Evolutionary conservation across 2,113 vertebrate genomes (phyloP).

Genomic region (Eudorcas thomsonii): DNA sequence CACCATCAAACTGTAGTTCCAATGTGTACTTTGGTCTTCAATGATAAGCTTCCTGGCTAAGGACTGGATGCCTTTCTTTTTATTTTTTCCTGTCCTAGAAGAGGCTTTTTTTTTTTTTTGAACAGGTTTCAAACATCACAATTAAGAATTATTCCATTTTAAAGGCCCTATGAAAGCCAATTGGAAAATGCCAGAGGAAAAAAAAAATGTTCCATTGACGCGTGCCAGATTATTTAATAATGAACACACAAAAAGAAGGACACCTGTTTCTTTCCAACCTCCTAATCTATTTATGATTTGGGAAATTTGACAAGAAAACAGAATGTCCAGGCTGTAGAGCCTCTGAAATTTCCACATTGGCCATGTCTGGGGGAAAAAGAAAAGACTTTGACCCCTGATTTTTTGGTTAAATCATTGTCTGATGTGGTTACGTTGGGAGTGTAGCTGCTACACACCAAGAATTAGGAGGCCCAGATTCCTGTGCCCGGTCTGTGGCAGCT

Average conservation of each 20-base stretch:
- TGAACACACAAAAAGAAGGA: neutral
- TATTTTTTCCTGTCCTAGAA: neutral
- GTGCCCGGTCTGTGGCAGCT: neutral
- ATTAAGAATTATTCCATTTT: constrained; percentile 48
- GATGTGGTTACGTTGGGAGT: too few species aligned
- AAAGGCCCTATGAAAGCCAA: neutral
- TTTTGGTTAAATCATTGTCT: neutral
- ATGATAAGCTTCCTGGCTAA: neutral
- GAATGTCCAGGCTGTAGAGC: neutral
- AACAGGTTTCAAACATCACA: constrained; percentile 44
- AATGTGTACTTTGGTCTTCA: neutral
- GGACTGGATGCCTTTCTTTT: neutral
- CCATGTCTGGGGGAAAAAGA: neutral
- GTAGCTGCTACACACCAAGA: fast-evolving
- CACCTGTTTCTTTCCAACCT: neutral
- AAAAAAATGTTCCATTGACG: neutral
- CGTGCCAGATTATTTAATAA: constrained; percentile 36
- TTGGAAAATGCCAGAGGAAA: neutral
- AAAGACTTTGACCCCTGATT: neutral
- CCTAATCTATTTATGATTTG: neutral
- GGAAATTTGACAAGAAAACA: neutral
- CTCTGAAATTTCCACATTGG: neutral
- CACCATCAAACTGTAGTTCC: neutral
- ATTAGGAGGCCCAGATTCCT: neutral
- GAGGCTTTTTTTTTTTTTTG: neutral